Base-by-base conservation (phyloP, 1,140 invertebrate species). In the Magallana angulata region DNA sequence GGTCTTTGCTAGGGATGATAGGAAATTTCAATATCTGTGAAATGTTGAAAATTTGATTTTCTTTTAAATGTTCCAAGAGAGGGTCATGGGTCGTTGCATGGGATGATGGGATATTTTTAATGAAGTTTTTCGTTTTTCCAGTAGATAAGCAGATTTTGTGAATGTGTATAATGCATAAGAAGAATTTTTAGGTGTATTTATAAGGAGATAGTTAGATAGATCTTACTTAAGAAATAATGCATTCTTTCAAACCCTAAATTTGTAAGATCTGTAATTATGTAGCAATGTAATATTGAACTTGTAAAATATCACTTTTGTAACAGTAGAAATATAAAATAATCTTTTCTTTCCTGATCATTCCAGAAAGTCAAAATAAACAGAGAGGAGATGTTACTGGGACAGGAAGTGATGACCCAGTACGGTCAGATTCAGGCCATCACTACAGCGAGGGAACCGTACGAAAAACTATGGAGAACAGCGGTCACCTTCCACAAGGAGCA, bases 391-490 rank as follows among this genome's bases (percentile, higher is more conserved):
- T 95, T 99, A 18, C 94, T 99, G 1, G 98, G 98, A 90, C 97
- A 98, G 92, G 97, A 98, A 91, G 97, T 98, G 87, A 94, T 96
- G 7, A 97, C 97, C 1, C 96, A 96, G 11, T 98, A 98, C 92
- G 95, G 96, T 57, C 96, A 96, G 85, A 94, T 99, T 8, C 96
- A 96, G 60, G 95, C 96, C 83, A 97, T 98, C 96, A 94, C 97
- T 16, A 94, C 96, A 1, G 96, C 96, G 36, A 96, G 98, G 62
- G 98, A 98, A 81, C 98, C 97, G 7, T 98, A 98, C 94, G 97
- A 98, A 92, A 97, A 97, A 91, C 95, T 99, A 16, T 99, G 98
- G 98, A 97, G 97, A 89, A 98, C 97, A 0, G 97, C 97, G 6
- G 96, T 97, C 82, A 96, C 97, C 89, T 99, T 99, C 94, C 97